phyloP scores from a whole-genome alignment of 1,140 invertebrate species.

The Oppia nitens region DNA sequence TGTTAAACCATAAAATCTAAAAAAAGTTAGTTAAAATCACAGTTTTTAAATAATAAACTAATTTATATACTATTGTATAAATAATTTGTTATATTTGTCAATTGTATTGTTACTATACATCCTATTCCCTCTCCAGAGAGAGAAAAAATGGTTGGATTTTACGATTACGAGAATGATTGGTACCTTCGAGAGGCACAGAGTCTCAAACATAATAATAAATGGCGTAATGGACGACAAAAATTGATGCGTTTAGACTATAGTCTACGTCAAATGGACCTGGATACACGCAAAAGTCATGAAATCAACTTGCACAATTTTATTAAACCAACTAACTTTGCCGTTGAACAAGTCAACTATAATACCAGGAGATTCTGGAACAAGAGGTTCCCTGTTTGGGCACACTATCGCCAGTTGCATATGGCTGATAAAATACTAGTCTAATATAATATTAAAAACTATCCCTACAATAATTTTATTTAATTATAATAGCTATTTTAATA shows the following conservation, averaged over 20 bases:
- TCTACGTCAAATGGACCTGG: conserved; percentile 8
- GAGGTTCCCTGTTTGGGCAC: background rate
- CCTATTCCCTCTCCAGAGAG: too few species aligned
- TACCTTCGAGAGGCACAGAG: conserved; percentile 6
- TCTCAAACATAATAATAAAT: conserved; percentile 1
- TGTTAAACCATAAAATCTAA: too few species aligned
- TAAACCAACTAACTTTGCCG: background rate
- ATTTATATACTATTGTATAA: too few species aligned
- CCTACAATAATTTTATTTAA: too few species aligned
- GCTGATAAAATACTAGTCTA: too few species aligned
- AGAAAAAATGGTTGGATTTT: background rate
- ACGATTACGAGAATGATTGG: conserved; percentile 1
- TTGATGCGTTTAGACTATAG: background rate
- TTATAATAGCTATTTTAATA: too few species aligned
- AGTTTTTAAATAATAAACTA: too few species aligned
- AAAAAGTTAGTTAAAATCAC: too few species aligned
- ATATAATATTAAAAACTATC: too few species aligned
- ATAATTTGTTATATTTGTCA: too few species aligned
- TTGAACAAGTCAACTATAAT: background rate
- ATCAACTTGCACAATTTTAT: conserved; percentile 2
- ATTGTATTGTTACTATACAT: too few species aligned
- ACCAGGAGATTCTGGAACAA: conserved; percentile 6
- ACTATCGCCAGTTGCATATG: conserved; percentile 34
- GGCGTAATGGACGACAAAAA: conserved; percentile 6
- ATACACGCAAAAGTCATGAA: conserved; percentile 2